Conservation (phyloP, 2,888 invertebrate genomes). For the Pristionchus arcanus region DNA sequence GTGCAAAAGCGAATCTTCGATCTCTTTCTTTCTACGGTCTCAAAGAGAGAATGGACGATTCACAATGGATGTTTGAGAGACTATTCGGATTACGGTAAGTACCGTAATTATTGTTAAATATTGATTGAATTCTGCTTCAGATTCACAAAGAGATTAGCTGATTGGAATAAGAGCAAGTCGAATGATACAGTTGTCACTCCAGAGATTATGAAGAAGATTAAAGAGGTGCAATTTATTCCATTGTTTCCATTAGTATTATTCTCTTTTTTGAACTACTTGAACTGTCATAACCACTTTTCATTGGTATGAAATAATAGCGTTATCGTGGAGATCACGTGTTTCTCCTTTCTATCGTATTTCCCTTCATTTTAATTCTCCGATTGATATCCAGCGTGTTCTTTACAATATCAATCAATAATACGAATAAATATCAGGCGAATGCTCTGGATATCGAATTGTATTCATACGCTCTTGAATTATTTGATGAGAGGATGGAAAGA, state of each 20-base stretch:
- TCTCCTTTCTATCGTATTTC: neutral
- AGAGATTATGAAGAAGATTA: slow-evolving; percentile 87
- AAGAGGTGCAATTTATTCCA: slow-evolving; percentile 72
- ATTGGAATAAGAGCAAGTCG: slow-evolving; percentile 84
- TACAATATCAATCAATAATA: neutral
- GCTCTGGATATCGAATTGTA: slow-evolving; percentile 93
- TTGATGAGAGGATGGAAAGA: slow-evolving; percentile 85
- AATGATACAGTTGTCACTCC: slow-evolving; percentile 89
- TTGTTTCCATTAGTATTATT: neutral
- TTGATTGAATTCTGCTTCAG: slow-evolving; percentile 85
- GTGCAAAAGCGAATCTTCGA: slow-evolving; percentile 94
- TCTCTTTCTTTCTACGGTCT: slow-evolving; percentile 96
- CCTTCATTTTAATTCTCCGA: neutral
- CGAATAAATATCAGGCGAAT: slow-evolving; percentile 85
- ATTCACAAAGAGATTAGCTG: slow-evolving; percentile 71
- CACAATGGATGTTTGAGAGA: slow-evolving; percentile 88
- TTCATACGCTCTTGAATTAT: slow-evolving; percentile 91
- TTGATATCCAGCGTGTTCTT: neutral
- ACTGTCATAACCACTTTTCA: neutral
- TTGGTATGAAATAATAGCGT: too few species aligned
- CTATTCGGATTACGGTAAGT: slow-evolving; percentile 87
- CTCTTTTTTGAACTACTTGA: neutral
- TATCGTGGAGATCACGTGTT: neutral
- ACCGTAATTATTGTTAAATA: neutral
- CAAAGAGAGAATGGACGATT: slow-evolving; percentile 91